Conservation (phyloP, 1,140 invertebrate genomes). For the Halictus rubicundus region DNA sequence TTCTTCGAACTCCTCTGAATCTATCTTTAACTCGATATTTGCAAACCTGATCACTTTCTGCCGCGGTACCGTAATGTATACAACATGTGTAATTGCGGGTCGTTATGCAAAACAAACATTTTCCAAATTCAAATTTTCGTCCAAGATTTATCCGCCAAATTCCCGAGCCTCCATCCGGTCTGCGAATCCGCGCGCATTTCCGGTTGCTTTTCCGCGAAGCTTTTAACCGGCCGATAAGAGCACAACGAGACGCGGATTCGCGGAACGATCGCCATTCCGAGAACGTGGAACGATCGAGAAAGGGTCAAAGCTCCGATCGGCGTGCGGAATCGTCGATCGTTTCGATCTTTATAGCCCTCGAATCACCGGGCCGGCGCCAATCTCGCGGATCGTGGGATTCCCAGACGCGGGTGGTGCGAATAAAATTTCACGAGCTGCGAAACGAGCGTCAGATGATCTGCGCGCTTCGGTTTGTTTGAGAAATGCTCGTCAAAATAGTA, state of each 20-base stretch:
- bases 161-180: too few relatives aligned
- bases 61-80: too few relatives aligned
- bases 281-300: background rate
- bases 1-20: too few relatives aligned
- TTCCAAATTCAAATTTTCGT: too few relatives aligned
- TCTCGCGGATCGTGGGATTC: slow-evolving; percentile 24
- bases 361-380: slow-evolving; percentile 16
- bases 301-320: background rate
- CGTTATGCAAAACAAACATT: too few relatives aligned
- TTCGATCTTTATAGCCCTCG: slow-evolving; percentile 35
- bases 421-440: slow-evolving; percentile 53
- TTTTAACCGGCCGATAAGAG: background rate
- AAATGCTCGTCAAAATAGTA: too few relatives aligned
- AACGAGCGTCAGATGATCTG: background rate
- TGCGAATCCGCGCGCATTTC: too few relatives aligned
- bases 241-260: background rate
- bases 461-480: too few relatives aligned
- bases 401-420: slow-evolving; percentile 60
- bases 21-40: too few relatives aligned
- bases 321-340: slow-evolving; percentile 4
- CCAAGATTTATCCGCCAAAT: too few relatives aligned
- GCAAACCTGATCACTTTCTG: too few relatives aligned
- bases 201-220: background rate
- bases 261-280: background rate
- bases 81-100: too few relatives aligned